A percentile compares a stretch with the other conserved stretches of the same genome.
Evolutionary conservation across 2,797 vertebrate species (phyloP).

Genomic region (Distichodus sexfasciatus): DNA sequence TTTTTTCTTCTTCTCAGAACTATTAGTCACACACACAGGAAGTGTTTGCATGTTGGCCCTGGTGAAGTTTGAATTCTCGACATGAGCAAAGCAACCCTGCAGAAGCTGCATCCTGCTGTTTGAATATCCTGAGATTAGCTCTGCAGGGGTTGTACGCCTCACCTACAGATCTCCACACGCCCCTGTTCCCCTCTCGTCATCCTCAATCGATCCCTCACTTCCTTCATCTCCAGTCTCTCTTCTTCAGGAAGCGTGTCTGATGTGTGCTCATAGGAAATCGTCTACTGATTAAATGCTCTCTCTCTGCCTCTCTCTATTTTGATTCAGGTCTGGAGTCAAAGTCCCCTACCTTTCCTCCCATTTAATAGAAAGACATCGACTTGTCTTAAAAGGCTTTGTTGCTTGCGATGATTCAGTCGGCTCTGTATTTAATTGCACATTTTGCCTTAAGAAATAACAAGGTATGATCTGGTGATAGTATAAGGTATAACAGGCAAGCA

Average conservation of each 20-base stretch:
- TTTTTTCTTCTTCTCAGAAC: background rate
- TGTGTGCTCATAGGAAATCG: background rate
- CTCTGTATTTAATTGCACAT: background rate
- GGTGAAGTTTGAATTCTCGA: background rate
- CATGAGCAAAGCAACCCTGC: background rate
- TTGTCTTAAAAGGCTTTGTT: background rate
- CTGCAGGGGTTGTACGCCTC: slow-evolving; percentile 29
- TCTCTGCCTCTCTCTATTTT: background rate
- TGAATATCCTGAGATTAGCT: slow-evolving; percentile 37
- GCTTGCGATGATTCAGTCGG: background rate
- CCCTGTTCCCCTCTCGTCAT: slow-evolving; percentile 27
- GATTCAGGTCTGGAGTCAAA: background rate
- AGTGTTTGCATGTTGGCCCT: background rate
- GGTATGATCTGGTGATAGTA: too few relatives aligned
- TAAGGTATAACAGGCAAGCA: too few relatives aligned
- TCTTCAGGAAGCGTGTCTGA: background rate
- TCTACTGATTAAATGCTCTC: background rate
- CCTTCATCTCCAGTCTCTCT: background rate
- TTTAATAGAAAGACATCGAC: too few relatives aligned
- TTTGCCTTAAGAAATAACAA: background rate
- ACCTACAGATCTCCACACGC: slow-evolving; percentile 9
- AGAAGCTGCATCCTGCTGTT: slow-evolving; percentile 21
- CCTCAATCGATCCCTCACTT: background rate
- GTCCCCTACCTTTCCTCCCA: background rate
- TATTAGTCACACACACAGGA: background rate